Evolutionary conservation across 2,797 vertebrate genomes (phyloP).

Genomic region (Hoplostethus mediterraneus): DNA sequence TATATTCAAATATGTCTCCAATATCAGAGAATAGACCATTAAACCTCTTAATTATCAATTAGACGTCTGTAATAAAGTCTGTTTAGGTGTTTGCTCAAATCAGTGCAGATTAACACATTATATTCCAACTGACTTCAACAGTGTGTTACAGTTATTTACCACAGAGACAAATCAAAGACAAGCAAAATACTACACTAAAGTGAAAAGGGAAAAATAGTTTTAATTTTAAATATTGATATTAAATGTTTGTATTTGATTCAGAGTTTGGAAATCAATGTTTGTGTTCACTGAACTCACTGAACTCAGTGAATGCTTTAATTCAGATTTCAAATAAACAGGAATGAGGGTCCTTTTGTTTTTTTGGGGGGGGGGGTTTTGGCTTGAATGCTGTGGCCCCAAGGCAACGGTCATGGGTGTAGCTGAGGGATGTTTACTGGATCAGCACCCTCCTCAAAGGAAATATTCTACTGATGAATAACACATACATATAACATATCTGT

Average conservation of each 20-base stretch:
- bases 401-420: constrained; percentile 36
- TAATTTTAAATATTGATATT: too few species aligned
- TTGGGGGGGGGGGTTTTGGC: too few species aligned
- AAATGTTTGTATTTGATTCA: neutral
- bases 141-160: neutral
- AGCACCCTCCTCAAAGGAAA: constrained; percentile 33
- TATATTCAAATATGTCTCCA: neutral
- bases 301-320: neutral
- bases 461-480: neutral
- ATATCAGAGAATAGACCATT: neutral
- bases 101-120: neutral
- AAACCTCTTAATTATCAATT: too few species aligned
- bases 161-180: too few species aligned
- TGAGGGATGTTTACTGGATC: constrained; percentile 33
- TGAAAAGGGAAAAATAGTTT: neutral
- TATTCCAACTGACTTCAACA: neutral
- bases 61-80: neutral
- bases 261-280: neutral
- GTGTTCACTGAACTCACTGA: too few species aligned
- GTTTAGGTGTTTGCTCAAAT: neutral
- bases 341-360: constrained; percentile 11
- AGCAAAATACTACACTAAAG: too few species aligned
- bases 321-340: neutral
- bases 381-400: neutral
- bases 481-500: neutral